These are phyloP conservation scores for Caloenas nicobarica DNA, from an alignment of 2,113 vertebrate species.

Conservation along the genomic window DNA sequence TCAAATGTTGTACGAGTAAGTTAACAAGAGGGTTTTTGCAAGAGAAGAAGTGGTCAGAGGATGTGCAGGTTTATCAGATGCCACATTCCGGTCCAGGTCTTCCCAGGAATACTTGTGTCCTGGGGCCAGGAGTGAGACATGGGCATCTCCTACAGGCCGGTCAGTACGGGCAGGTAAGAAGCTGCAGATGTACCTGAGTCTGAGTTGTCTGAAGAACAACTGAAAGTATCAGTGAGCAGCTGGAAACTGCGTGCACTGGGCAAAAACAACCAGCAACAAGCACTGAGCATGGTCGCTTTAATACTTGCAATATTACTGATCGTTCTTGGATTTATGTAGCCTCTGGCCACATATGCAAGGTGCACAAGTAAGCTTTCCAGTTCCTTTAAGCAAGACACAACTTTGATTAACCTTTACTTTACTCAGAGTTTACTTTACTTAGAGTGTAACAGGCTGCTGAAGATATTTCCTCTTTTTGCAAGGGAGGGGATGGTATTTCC, in stretches of 20 bases:
- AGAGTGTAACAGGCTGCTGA: not conserved
- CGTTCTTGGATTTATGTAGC: not conserved
- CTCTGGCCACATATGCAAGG: not conserved
- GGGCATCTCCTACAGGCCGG: not conserved
- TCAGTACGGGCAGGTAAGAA: accelerated
- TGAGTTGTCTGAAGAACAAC: not conserved
- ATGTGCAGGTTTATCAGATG: not conserved
- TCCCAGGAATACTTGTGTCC: not conserved
- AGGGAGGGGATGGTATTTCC: not conserved
- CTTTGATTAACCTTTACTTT: constrained; percentile 15
- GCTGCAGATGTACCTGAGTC: not conserved
- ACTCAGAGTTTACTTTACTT: not conserved
- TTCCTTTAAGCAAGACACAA: not conserved
- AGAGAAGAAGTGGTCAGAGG: not conserved
- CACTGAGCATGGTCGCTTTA: accelerated
- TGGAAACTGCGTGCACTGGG: not conserved
- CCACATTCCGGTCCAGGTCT: not conserved
- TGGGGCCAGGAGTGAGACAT: not conserved
- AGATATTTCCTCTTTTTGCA: not conserved
- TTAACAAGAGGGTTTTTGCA: not conserved
- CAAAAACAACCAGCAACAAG: accelerated
- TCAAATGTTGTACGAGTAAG: no score
- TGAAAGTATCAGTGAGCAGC: not conserved
- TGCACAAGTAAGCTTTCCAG: not conserved
- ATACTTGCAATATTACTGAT: not conserved